phyloP scores from a whole-genome alignment of 2,797 vertebrate species.

The Tragelaphus oryx region DNA sequence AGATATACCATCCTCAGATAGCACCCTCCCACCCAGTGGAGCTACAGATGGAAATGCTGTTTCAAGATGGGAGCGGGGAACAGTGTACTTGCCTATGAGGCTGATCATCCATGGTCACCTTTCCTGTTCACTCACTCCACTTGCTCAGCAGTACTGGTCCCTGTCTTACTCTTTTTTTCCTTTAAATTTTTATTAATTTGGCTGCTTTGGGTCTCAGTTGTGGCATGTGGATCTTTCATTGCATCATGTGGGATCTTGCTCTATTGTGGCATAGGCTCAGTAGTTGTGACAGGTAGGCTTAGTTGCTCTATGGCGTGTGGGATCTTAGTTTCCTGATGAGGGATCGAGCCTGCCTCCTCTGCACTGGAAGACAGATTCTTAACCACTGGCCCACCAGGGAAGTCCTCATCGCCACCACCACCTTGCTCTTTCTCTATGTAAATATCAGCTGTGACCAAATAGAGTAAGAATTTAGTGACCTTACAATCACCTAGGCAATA shows the following conservation, averaged over 20 bases:
- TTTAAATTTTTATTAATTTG: background rate
- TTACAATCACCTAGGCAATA: conserved; percentile 42
- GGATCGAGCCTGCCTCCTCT: background rate
- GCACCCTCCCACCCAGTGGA: conserved; percentile 67
- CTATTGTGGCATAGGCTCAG: background rate
- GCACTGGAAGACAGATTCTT: background rate
- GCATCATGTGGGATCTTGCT: background rate
- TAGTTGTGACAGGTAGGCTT: background rate
- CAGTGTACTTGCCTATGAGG: conserved; percentile 64
- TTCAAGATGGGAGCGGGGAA: conserved; percentile 68
- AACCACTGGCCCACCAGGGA: background rate
- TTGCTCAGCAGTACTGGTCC: conserved; percentile 69
- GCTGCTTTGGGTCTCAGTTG: background rate
- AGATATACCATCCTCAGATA: conserved; percentile 71
- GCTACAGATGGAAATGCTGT: conserved; percentile 74
- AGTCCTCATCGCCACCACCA: background rate
- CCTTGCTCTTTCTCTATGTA: conserved; percentile 63
- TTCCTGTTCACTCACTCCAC: conserved; percentile 72
- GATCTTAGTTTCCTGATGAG: background rate
- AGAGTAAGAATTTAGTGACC: background rate
- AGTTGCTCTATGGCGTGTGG: background rate
- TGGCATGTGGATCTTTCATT: background rate
- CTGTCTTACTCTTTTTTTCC: background rate
- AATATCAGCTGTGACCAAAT: conserved; percentile 49
- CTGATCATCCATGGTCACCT: conserved; percentile 64